Percentiles rank a stretch among this genome's conserved stretches.
These are phyloP conservation scores for Ceratitis capitata DNA, from an alignment of 1,140 invertebrate genomes.

Conservation along the genomic window DNA sequence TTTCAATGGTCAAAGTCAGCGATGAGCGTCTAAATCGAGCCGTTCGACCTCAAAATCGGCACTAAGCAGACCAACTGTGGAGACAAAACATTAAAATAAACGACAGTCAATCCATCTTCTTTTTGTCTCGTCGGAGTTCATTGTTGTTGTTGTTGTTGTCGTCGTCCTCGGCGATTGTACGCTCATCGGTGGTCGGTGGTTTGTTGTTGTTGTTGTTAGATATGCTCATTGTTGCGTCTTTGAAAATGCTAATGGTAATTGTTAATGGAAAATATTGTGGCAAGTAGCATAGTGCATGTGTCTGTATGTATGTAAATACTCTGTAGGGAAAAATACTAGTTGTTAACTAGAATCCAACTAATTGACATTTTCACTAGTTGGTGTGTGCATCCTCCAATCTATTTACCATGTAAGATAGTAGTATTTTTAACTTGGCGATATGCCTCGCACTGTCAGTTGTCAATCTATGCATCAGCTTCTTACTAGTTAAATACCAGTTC, in stretches of 20 bases:
- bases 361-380: no score
- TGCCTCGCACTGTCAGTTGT: no score
- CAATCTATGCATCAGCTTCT: no score
- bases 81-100: slow-evolving; percentile 63
- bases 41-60: not conserved
- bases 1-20: not conserved
- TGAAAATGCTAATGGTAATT: slow-evolving; percentile 29
- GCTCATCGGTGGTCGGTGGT: not conserved
- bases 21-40: slow-evolving; percentile 5
- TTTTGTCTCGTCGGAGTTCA: slow-evolving; percentile 40
- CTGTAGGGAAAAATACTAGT: no score
- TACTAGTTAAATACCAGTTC: no score
- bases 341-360: no score
- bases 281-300: not conserved
- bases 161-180: no score
- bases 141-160: no score
- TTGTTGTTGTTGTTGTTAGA: slow-evolving; percentile 9
- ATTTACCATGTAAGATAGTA: no score
- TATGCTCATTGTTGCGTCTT: slow-evolving; percentile 2
- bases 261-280: slow-evolving; percentile 10
- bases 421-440: no score
- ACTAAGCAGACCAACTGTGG: slow-evolving; percentile 58
- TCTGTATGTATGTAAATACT: no score
- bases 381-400: no score
- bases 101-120: slow-evolving; percentile 63